A percentile compares a stretch with the other conserved stretches of the same genome.
Evolutionary conservation across 2,888 invertebrate species (phyloP).

Genomic region (Aleiodes alternator): DNA sequence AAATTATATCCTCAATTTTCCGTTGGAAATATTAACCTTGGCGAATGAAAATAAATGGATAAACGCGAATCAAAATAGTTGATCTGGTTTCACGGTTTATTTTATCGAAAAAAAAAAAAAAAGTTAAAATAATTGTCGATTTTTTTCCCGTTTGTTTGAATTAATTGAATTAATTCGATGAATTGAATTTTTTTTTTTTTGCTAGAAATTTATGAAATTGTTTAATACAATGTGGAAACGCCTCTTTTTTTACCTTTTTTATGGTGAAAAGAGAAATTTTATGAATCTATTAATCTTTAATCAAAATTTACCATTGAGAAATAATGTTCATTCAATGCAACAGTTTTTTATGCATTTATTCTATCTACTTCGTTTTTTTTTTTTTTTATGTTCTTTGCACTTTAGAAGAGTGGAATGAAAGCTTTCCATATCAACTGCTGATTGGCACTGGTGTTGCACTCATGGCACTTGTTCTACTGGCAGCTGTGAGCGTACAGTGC

Average conservation of each 20-base stretch:
- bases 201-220: too few relatives aligned
- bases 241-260: too few relatives aligned
- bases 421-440: conserved; percentile 78
- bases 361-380: not conserved
- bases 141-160: too few relatives aligned
- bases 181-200: too few relatives aligned
- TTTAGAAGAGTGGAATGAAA: conserved; percentile 70
- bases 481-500: conserved; percentile 85
- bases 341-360: not conserved
- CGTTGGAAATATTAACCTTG: conserved; percentile 15
- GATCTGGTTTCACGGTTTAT: too few relatives aligned
- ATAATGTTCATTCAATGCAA: not conserved
- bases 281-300: too few relatives aligned
- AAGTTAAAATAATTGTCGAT: too few relatives aligned
- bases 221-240: too few relatives aligned
- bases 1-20: conserved; percentile 1
- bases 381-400: conserved; percentile 1
- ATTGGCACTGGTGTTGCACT: conserved; percentile 79
- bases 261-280: too few relatives aligned
- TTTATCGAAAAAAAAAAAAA: too few relatives aligned
- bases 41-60: not conserved
- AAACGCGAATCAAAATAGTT: not conserved
- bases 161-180: too few relatives aligned
- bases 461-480: conserved; percentile 83
- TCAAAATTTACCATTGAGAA: too few relatives aligned